Conservation (phyloP, 92 coral and sea anemone genomes). For the Palythoa heliodiscus region DNA sequence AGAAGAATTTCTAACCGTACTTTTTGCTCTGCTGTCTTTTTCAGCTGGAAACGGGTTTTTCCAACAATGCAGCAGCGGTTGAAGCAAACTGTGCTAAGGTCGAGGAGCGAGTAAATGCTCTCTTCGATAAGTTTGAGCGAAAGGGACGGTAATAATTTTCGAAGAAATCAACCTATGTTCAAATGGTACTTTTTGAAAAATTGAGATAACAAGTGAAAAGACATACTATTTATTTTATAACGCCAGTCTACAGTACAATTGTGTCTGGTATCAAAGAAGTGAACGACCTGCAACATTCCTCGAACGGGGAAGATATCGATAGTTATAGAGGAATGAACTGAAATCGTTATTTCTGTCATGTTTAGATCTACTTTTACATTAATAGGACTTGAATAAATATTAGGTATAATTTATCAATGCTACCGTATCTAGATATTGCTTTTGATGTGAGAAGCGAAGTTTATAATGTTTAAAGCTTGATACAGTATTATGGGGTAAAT, state of each 20-base stretch:
- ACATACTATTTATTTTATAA: slow-evolving; percentile 27
- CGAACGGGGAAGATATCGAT: background rate
- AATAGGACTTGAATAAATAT: background rate
- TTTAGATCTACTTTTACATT: background rate
- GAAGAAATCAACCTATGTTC: background rate
- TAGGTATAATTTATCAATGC: background rate
- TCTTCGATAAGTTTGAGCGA: slow-evolving; percentile 74
- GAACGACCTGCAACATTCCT: background rate
- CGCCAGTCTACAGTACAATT: background rate
- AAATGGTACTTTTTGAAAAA: background rate
- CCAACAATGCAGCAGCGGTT: slow-evolving; percentile 82
- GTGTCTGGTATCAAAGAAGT: background rate
- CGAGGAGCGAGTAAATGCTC: slow-evolving; percentile 79
- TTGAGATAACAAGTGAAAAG: background rate
- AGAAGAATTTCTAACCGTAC: background rate
- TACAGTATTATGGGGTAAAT: no score
- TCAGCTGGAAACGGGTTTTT: slow-evolving; percentile 83
- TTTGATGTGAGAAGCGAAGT: no score
- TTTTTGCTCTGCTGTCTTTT: background rate
- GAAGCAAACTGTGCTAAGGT: slow-evolving; percentile 91
- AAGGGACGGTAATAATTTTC: slow-evolving; percentile 73
- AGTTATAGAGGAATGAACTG: background rate
- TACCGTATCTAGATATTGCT: no score
- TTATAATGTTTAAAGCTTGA: no score
- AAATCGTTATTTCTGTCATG: background rate